Percentiles rank a stretch among this genome's conserved stretches.
Conservation (phyloP, 1,140 invertebrate species). For the Linepithema humile region DNA sequence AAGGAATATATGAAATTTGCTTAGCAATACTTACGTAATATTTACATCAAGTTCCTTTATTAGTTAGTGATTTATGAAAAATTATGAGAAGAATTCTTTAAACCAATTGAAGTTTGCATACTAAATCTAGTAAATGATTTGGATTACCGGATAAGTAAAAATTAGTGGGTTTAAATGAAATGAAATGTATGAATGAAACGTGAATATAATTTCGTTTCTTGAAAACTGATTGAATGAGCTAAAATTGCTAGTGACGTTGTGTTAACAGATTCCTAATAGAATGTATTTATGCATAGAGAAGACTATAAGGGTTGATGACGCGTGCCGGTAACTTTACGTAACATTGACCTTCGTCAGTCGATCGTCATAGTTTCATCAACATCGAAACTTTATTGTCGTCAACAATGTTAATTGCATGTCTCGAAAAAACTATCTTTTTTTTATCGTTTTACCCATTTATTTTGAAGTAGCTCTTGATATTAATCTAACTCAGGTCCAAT, state of each 20-base stretch:
- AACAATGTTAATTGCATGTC: not conserved
- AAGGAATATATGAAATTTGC: not conserved
- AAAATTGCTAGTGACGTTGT: not conserved
- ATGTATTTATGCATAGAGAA: not conserved
- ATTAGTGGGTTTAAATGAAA: not conserved
- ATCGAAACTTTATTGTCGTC: slow-evolving; percentile 47
- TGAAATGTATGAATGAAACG: not conserved
- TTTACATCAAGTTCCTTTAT: not conserved
- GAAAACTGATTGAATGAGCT: not conserved
- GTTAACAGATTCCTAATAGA: not conserved
- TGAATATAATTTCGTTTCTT: not conserved
- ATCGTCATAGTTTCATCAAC: slow-evolving; percentile 75
- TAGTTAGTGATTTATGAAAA: not conserved
- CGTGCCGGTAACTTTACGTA: slow-evolving; percentile 72
- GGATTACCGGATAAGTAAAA: not conserved
- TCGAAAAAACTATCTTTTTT: not conserved
- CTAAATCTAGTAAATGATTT: not conserved
- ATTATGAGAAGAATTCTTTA: not conserved
- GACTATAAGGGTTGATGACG: slow-evolving; percentile 58
- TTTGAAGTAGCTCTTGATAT: not conserved
- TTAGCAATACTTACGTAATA: not conserved
- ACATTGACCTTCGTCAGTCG: slow-evolving; percentile 79
- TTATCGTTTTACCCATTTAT: not conserved
- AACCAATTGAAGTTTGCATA: not conserved
- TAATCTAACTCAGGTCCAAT: no score